Percentiles rank a stretch among this genome's conserved stretches.
These are phyloP conservation scores for Sebastes hubbsi DNA, from an alignment of 2,797 vertebrate species.

Conservation along the genomic window DNA sequence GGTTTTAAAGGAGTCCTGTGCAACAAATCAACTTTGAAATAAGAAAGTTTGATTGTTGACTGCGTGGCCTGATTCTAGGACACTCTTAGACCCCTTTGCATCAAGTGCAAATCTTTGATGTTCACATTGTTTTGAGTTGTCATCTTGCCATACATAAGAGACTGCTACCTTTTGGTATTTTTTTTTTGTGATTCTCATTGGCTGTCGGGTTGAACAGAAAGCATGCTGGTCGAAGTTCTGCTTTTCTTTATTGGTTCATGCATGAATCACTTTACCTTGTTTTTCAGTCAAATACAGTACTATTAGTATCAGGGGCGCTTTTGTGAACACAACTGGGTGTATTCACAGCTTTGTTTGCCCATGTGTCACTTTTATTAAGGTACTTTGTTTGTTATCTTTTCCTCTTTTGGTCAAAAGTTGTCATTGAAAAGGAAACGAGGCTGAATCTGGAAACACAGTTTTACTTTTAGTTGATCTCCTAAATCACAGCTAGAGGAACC, in stretches of 20 bases:
- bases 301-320: neutral
- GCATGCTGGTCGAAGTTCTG: constrained; percentile 59
- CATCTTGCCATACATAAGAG: constrained; percentile 14
- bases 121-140: constrained; percentile 41
- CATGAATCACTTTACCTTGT: constrained; percentile 46
- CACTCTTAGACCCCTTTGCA: constrained; percentile 38
- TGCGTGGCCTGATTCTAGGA: constrained; percentile 6
- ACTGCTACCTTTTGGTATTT: constrained; percentile 9
- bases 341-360: constrained; percentile 3
- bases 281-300: constrained; percentile 2
- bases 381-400: neutral
- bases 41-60: neutral
- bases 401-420: neutral
- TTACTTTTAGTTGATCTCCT: neutral
- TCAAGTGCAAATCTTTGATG: constrained; percentile 23
- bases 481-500: neutral
- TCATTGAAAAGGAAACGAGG: neutral
- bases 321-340: constrained; percentile 13
- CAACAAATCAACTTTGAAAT: constrained; percentile 2
- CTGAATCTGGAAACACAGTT: neutral
- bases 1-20: constrained; percentile 42
- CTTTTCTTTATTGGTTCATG: constrained; percentile 48
- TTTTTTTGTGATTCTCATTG: constrained; percentile 25
- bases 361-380: constrained; percentile 1
- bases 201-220: constrained; percentile 44